Percentiles rank a stretch among this genome's conserved stretches.
Evolutionary conservation across 2,113 vertebrate species (phyloP).

Genomic region (Eleginops maclovinus): DNA sequence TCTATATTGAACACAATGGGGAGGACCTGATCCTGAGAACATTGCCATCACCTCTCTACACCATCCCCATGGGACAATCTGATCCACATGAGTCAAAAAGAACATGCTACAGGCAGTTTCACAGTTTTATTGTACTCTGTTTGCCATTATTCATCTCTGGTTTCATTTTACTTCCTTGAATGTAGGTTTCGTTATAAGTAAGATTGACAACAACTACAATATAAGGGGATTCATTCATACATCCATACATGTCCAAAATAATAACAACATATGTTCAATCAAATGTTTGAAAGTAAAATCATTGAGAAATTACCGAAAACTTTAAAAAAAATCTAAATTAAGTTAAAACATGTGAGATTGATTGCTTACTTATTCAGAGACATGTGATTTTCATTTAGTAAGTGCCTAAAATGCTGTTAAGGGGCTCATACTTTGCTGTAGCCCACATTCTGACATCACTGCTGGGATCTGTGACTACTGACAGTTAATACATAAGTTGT

Average conservation of each 20-base stretch:
- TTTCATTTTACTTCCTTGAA: not conserved
- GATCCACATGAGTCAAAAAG: slow-evolving; percentile 23
- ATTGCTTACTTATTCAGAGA: not conserved
- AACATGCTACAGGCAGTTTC: slow-evolving; percentile 1
- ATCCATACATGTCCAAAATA: not conserved
- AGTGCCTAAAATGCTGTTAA: not conserved
- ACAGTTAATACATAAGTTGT: not conserved
- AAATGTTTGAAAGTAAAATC: not conserved
- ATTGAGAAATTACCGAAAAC: too few species aligned
- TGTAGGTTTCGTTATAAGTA: not conserved
- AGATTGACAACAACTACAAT: too few species aligned
- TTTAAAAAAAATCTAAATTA: too few species aligned
- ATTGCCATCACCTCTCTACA: slow-evolving; percentile 15
- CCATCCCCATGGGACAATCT: slow-evolving; percentile 19
- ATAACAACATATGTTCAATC: not conserved
- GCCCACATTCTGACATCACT: not conserved
- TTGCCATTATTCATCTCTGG: not conserved
- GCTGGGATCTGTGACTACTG: not conserved
- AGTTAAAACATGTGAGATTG: too few species aligned
- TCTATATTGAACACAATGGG: slow-evolving; percentile 63
- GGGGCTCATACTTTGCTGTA: not conserved
- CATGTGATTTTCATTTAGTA: not conserved
- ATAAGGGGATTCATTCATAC: not conserved
- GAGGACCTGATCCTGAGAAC: slow-evolving; percentile 35
- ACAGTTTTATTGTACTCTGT: not conserved